Conservation (phyloP, 1,140 invertebrate species). For the Bombus consobrinus region DNA sequence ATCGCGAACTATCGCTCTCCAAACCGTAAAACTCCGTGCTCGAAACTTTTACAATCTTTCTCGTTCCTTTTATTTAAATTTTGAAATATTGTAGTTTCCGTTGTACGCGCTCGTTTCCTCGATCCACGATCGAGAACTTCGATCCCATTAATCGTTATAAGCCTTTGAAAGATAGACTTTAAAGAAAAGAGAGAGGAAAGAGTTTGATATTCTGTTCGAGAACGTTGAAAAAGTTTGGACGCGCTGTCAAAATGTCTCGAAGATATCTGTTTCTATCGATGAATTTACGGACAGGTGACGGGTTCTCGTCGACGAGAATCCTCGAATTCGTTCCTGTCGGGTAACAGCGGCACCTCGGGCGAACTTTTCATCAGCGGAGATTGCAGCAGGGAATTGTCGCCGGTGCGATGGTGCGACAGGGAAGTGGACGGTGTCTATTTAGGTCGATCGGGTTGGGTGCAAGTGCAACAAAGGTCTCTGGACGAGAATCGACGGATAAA, state of each 20-base stretch:
- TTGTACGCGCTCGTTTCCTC: too few species aligned
- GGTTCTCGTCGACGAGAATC: slow-evolving; percentile 69
- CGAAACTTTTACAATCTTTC: background rate
- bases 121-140: background rate
- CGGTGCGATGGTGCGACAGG: slow-evolving; percentile 85
- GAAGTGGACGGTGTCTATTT: slow-evolving; percentile 85
- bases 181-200: background rate
- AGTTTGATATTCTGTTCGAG: background rate
- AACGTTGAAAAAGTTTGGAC: background rate
- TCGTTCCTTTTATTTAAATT: background rate
- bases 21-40: background rate
- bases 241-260: background rate
- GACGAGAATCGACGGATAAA: slow-evolving; percentile 82
- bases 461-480: slow-evolving; percentile 84
- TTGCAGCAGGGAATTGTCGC: slow-evolving; percentile 84
- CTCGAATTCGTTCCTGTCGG: slow-evolving; percentile 73
- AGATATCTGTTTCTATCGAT: background rate
- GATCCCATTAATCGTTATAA: background rate
- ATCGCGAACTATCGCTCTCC: background rate
- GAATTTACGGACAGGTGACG: slow-evolving; percentile 57
- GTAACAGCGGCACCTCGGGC: slow-evolving; percentile 78
- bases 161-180: background rate
- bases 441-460: slow-evolving; percentile 84
- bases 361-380: slow-evolving; percentile 79
- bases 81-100: background rate